phyloP scores from a whole-genome alignment of 2,888 invertebrate species.

The Gisinianus flammeolus region DNA sequence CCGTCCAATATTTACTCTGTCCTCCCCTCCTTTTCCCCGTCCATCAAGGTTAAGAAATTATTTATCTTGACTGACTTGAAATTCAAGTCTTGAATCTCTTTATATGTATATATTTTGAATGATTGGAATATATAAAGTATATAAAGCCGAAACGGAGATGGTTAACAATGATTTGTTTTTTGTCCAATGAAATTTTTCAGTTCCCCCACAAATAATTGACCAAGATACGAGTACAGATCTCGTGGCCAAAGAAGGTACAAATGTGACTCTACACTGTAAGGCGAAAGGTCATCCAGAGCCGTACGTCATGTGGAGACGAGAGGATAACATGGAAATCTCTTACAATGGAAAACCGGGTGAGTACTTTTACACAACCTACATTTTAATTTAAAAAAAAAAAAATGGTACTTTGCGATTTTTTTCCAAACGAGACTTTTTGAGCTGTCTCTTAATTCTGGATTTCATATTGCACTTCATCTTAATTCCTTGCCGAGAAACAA shows the following conservation, averaged over 20 bases:
- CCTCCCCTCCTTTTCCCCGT: background rate
- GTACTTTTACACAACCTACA: constrained; percentile 52
- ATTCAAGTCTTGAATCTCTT: background rate
- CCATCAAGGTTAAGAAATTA: background rate
- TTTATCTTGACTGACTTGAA: no score
- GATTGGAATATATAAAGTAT: background rate
- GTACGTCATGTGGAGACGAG: constrained; percentile 90
- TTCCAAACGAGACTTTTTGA: no score
- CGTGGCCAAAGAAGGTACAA: constrained; percentile 87
- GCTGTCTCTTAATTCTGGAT: no score
- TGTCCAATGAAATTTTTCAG: no score
- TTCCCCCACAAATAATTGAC: constrained; percentile 88
- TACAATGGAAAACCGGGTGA: constrained; percentile 88
- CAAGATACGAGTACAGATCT: constrained; percentile 90
- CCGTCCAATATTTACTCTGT: no score
- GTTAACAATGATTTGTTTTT: background rate
- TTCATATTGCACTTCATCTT: no score
- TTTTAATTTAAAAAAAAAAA: constrained; percentile 3
- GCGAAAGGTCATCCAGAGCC: constrained; percentile 86
- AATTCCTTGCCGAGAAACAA: no score
- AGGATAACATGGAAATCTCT: constrained; percentile 86
- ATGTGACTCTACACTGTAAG: constrained; percentile 85
- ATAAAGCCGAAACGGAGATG: background rate
- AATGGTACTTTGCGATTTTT: background rate
- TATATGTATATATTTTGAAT: background rate